Evolutionary conservation across 2,797 vertebrate species (phyloP).

Genomic region (Sebastolobus alascanus): DNA sequence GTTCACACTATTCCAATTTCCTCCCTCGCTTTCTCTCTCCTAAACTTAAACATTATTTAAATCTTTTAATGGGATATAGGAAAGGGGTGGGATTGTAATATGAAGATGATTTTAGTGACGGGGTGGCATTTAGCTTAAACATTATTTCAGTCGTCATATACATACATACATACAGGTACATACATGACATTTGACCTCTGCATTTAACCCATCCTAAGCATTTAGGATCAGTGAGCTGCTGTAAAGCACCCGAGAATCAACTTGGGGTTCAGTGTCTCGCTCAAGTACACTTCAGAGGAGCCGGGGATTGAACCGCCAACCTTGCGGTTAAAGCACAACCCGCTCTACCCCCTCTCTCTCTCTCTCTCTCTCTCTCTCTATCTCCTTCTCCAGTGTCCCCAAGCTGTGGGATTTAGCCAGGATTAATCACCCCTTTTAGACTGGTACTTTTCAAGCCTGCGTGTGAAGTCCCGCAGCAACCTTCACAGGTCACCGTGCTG

Average conservation of each 20-base stretch:
- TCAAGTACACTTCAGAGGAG: background rate
- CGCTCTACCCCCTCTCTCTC: background rate
- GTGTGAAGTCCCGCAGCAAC: slow-evolving; percentile 64
- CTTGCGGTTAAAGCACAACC: background rate
- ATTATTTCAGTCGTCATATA: too few relatives aligned
- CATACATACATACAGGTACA: too few relatives aligned
- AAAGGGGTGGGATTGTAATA: too few relatives aligned
- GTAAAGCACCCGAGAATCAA: background rate
- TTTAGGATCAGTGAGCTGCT: background rate
- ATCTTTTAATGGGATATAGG: too few relatives aligned
- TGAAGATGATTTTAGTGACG: too few relatives aligned
- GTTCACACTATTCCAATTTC: background rate
- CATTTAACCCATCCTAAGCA: too few relatives aligned
- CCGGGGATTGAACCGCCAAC: background rate
- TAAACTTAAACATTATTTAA: too few relatives aligned
- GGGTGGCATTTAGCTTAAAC: too few relatives aligned
- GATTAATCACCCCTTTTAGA: slow-evolving; percentile 81
- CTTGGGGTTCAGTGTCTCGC: background rate
- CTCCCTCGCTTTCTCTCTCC: background rate
- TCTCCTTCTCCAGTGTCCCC: slow-evolving; percentile 29
- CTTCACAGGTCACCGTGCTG: slow-evolving; percentile 52
- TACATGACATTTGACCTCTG: too few relatives aligned
- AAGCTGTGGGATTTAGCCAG: slow-evolving; percentile 68
- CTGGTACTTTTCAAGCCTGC: slow-evolving; percentile 61
- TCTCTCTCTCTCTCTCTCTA: slow-evolving; percentile 3